Conservation (phyloP, 2,888 invertebrate genomes). For the Tortrix viridana region DNA sequence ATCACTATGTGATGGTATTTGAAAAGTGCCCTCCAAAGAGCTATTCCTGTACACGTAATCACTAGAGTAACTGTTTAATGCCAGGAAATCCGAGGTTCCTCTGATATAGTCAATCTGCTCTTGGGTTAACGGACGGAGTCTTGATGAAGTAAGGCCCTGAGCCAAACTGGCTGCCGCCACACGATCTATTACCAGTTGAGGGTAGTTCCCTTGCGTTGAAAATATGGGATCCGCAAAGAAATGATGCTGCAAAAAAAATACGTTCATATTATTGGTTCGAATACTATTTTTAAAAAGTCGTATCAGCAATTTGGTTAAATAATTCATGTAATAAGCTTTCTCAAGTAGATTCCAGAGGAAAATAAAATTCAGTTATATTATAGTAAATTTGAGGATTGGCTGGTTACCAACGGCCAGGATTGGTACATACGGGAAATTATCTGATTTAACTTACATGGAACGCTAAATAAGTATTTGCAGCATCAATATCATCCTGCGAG, state of each 20-base stretch:
- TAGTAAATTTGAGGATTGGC: not conserved
- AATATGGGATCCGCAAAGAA: slow-evolving; percentile 35
- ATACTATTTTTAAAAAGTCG: not conserved
- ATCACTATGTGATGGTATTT: slow-evolving; percentile 24
- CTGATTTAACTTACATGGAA: slow-evolving; percentile 36
- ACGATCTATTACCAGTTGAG: slow-evolving; percentile 24
- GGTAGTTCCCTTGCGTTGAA: slow-evolving; percentile 36
- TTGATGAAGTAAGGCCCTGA: slow-evolving; percentile 33
- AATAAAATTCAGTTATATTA: not conserved
- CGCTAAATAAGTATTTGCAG: slow-evolving; percentile 36
- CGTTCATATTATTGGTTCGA: not conserved
- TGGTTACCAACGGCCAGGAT: too few relatives aligned
- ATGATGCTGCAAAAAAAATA: slow-evolving; percentile 8
- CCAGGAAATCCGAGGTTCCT: slow-evolving; percentile 37
- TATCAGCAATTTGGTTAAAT: too few relatives aligned
- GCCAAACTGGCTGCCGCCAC: slow-evolving; percentile 28
- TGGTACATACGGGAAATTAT: not conserved
- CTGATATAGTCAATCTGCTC: slow-evolving; percentile 35
- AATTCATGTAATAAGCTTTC: too few relatives aligned
- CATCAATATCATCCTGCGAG: slow-evolving; percentile 28
- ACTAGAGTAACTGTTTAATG: slow-evolving; percentile 34
- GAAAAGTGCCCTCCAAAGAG: slow-evolving; percentile 18
- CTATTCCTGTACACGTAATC: slow-evolving; percentile 35
- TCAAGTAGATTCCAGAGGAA: too few relatives aligned
- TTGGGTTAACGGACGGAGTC: slow-evolving; percentile 29